Percentiles rank a stretch among this genome's conserved stretches.
phyloP scores from a whole-genome alignment of 2,797 vertebrate species.

The Phoxinus dragarum region DNA sequence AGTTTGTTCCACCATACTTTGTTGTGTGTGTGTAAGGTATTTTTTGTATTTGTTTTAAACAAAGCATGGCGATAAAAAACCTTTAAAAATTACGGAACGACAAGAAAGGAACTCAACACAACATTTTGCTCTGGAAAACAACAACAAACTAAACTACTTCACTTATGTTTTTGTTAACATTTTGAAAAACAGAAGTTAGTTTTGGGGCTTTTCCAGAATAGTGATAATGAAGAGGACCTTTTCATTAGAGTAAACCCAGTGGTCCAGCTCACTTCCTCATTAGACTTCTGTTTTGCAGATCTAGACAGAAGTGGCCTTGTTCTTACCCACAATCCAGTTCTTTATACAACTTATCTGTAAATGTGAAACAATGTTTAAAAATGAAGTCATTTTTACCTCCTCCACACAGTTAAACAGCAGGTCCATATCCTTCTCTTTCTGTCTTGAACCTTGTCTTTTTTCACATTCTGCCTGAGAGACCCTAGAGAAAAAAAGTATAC shows the following conservation, averaged over 20 bases:
- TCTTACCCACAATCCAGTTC: background rate
- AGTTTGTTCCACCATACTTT: background rate
- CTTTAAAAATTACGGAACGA: background rate
- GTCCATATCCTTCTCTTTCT: background rate
- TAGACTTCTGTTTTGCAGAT: slow-evolving; percentile 35
- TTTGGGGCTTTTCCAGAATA: slow-evolving; percentile 9
- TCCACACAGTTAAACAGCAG: background rate
- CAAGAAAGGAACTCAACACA: background rate
- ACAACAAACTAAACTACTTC: background rate
- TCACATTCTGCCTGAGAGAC: background rate
- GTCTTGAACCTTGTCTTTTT: background rate
- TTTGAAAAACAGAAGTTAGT: slow-evolving; percentile 15
- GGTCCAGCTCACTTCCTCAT: slow-evolving; percentile 16
- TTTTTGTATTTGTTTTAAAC: background rate
- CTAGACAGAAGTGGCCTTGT: slow-evolving; percentile 18
- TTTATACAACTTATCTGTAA: background rate
- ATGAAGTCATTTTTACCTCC: background rate
- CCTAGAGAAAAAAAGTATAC: no score
- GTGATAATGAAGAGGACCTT: background rate
- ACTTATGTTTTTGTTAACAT: background rate
- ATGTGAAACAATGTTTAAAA: background rate
- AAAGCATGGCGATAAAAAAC: background rate
- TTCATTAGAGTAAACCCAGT: background rate
- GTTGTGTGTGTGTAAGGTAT: background rate
- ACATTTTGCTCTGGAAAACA: background rate